Evolutionary conservation across 2,797 vertebrate genomes (phyloP), one percentile per base, ranked within the genome.

Genomic region (Liasis olivaceus): DNA sequence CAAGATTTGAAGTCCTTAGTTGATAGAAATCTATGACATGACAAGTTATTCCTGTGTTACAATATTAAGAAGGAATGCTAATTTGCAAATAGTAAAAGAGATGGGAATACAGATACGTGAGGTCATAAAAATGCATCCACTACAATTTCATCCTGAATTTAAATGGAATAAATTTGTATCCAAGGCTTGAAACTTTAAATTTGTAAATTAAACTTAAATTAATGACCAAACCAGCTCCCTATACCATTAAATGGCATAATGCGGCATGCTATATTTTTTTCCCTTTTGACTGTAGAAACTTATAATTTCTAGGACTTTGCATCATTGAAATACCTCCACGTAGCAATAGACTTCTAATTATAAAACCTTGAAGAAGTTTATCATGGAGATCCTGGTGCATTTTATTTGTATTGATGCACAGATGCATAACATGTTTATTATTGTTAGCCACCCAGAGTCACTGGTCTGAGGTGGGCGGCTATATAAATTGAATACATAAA

Each of bases 191-290:
- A 85, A 58, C 1, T 24, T 87, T 63, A 12, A 5, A 11, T 36
- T 88, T 88, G 14, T 66, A 51, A 59, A 63, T 51, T 31, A 51
- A 89, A 26, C 20, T 91, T 59, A 92, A 92, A 88, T 91, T 94
- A 93, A 60, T 26, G 91, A 90, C 42, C 42, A 17, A 42, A 42
- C 87, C 63, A 87, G 90, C 91, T 42, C 4, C 14, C 89, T 90
- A 63, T 12, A 51, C 84, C 17, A 3, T 90, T 63, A 47, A 64
- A 28, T 56, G 47, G 14, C n/a, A 72, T 87, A 7, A 69, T 89
- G 51, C 51, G 90, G 54, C 91, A 89, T 93, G 58, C 94, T 91
- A 84, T 24, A 26, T 2, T 72, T 89, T 26, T 36, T 90, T 58
- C 89, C 91, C 72, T 69, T 66, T 28, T 69, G 28, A n/a, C n/a